Evolutionary conservation across 2,797 vertebrate genomes (phyloP).

Genomic region (Tragelaphus oryx): DNA sequence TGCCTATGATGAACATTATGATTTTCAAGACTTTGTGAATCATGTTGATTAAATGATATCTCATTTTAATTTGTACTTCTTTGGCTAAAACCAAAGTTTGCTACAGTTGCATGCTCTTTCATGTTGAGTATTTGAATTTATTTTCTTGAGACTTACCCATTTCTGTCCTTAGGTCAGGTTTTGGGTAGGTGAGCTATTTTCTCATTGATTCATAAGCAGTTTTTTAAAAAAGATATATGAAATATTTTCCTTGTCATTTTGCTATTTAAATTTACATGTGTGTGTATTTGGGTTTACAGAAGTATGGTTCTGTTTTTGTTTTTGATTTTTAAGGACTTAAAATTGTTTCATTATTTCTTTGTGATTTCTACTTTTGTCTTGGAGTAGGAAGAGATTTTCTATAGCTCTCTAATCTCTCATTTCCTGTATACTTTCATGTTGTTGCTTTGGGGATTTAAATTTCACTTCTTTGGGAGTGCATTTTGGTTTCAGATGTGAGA

Average conservation of each 20-base stretch:
- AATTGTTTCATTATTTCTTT: neutral
- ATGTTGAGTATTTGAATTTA: neutral
- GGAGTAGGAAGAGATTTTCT: neutral
- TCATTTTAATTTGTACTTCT: neutral
- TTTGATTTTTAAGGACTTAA: neutral
- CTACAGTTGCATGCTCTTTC: neutral
- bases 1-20: neutral
- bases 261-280: neutral
- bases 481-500: constrained; percentile 15
- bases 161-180: neutral
- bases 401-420: neutral
- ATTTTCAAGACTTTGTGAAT: neutral
- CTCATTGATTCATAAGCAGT: neutral
- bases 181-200: neutral
- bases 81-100: neutral
- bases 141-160: constrained; percentile 9
- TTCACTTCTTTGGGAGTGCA: constrained; percentile 8
- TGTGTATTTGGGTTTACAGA: neutral
- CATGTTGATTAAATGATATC: neutral
- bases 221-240: neutral
- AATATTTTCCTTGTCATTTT: neutral
- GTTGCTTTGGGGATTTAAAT: neutral
- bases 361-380: neutral
- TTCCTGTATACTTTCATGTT: constrained; percentile 12
- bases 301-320: neutral